Conservation (phyloP, 2,113 vertebrate genomes). For the Craseonycteris thonglongyai region DNA sequence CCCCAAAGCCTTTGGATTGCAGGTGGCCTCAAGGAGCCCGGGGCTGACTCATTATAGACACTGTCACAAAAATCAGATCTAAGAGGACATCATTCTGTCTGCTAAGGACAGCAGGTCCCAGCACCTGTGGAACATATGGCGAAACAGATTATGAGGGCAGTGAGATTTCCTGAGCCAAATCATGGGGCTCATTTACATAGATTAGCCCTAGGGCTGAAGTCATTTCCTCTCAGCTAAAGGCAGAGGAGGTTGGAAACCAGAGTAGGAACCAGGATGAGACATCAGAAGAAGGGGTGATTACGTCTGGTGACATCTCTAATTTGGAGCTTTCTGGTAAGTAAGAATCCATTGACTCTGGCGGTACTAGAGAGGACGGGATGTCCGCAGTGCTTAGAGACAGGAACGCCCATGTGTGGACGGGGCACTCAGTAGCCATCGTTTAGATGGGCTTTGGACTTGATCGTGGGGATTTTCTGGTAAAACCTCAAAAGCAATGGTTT, state of each 20-base stretch:
- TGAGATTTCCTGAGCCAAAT: conserved; percentile 24
- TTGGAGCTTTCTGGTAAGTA: background rate
- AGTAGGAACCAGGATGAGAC: background rate
- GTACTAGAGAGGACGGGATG: background rate
- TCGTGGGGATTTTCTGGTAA: background rate
- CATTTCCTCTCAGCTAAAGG: conserved; percentile 26
- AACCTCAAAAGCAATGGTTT: background rate
- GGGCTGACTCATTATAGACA: background rate
- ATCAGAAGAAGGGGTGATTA: background rate
- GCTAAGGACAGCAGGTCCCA: background rate
- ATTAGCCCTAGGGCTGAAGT: background rate
- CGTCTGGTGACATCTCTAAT: background rate
- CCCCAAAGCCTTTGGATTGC: conserved; percentile 36
- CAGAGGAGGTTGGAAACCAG: background rate
- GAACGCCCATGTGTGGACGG: too few species aligned
- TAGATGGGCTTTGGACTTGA: background rate
- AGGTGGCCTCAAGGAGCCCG: conserved; percentile 49
- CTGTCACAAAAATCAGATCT: conserved; percentile 20
- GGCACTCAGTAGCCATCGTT: background rate
- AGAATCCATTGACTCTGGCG: background rate
- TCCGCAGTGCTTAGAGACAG: background rate
- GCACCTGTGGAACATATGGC: background rate
- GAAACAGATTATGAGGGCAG: conserved; percentile 11
- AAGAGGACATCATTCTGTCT: background rate
- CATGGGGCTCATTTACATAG: background rate